These are phyloP conservation scores for Coreoperca whiteheadi DNA, from an alignment of 2,113 vertebrate species.

Conservation along the genomic window DNA sequence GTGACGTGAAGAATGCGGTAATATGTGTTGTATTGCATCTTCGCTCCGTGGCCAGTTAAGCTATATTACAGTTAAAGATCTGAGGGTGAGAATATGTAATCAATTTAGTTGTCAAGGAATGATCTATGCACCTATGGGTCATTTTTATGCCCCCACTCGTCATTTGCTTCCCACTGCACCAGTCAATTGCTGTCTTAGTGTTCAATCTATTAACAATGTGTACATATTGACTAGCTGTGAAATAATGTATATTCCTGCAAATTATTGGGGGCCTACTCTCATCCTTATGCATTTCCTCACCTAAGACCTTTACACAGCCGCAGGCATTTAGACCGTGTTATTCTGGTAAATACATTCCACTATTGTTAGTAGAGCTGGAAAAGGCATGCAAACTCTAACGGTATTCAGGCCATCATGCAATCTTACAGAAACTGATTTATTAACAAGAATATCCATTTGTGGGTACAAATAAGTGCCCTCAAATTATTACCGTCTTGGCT, in stretches of 20 bases:
- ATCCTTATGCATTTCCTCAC: constrained; percentile 57
- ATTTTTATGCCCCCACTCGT: constrained; percentile 42
- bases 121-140: constrained; percentile 14
- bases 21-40: neutral
- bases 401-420: neutral
- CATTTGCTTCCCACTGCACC: constrained; percentile 17
- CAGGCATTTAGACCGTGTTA: constrained; percentile 34
- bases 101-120: constrained; percentile 36
- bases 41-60: neutral
- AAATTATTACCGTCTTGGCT: constrained; percentile 1
- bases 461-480: neutral
- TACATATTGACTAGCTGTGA: constrained; percentile 52
- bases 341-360: constrained; percentile 48
- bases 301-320: constrained; percentile 60
- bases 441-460: neutral
- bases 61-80: constrained; percentile 18
- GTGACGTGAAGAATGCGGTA: neutral
- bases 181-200: constrained; percentile 14
- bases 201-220: constrained; percentile 53
- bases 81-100: constrained; percentile 26
- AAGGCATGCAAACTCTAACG: neutral
- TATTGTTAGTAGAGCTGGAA: constrained; percentile 27
- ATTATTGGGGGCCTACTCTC: constrained; percentile 35
- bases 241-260: constrained; percentile 45
- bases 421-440: constrained; percentile 23